Evolutionary conservation across 2,888 invertebrate genomes (phyloP), one percentile per base, ranked within the genome.

Genomic region (Platycheirus albimanus): DNA sequence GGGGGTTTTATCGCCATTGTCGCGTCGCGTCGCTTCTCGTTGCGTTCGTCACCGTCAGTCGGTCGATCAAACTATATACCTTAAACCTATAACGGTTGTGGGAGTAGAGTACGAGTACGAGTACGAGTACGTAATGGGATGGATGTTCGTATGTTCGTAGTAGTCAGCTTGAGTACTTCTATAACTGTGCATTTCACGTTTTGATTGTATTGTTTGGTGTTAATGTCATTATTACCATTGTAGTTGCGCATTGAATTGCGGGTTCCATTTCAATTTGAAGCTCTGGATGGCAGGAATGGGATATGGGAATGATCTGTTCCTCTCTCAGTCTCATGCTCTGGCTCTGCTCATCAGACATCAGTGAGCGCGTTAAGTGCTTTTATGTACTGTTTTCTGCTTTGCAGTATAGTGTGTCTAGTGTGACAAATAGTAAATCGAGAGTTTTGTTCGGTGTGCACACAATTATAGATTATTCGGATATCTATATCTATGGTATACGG

Each of bases 191-290:
- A 45, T 41, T 38, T 49, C 41, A 13, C 43, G 45, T 72, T 83
- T 72, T 78, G 72, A 69, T 78, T 78, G 83, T 83, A 78, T 83
- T 83, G 83, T 74, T 78, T 52, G 83, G 83, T 83, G 83, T 78
- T 78, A 83, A 83, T 78, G 49, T 78, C 83, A 83, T 83, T 78
- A 83, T 74, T 78, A 74, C 69, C 77, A 74, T 83, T 83, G 83
- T 83, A 83, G 78, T 83, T 78, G 83, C 83, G 83, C 83, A 83
- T 83, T 63, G 72, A 78, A 72, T 78, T 72, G 72, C 66, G 72
- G 83, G 54, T 66, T 83, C 64, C 77, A 81, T 81, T 81, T 71
- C 77, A 56, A 51, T 30, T 61, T 45, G 30, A 45, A 45, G 43
- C 51, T 77, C 52, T 20, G 8, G 10, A 0, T 17, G 17, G 10